Evolutionary conservation across 2,113 vertebrate species (phyloP).

Genomic region (Onychostruthus taczanowskii): DNA sequence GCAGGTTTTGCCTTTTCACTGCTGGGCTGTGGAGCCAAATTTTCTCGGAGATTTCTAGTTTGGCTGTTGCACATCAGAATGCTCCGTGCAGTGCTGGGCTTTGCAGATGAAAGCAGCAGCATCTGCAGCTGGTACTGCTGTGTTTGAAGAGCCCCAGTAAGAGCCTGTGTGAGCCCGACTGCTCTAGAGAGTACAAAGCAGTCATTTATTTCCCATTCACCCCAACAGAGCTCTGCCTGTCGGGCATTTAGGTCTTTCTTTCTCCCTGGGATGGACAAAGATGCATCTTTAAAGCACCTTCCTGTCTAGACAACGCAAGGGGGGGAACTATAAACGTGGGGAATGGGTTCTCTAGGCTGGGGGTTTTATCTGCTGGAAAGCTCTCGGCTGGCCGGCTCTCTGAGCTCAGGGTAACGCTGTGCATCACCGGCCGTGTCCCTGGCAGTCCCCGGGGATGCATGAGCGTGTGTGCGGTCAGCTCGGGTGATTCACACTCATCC

Average conservation of each 20-base stretch:
- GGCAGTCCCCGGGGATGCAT: background rate
- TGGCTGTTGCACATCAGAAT: background rate
- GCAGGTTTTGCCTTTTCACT: background rate
- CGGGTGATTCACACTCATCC: background rate
- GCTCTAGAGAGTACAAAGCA: background rate
- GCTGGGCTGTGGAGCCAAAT: background rate
- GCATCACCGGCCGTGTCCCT: background rate
- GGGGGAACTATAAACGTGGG: background rate
- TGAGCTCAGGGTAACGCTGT: background rate
- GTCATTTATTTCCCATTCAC: background rate
- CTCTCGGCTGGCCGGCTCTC: background rate
- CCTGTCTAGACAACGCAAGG: slow-evolving; percentile 50
- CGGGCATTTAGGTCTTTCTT: background rate
- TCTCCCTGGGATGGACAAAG: background rate
- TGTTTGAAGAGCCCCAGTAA: background rate
- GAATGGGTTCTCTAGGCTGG: background rate
- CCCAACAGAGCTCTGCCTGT: background rate
- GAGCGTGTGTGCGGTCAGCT: background rate
- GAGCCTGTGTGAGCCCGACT: background rate
- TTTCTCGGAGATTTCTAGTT: background rate
- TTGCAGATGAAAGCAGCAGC: background rate
- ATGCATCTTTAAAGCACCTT: slow-evolving; percentile 42
- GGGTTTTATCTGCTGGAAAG: background rate
- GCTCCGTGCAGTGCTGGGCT: background rate
- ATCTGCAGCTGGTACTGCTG: background rate